Base-by-base conservation (phyloP, 2,113 vertebrate species). In the Colius striatus region DNA sequence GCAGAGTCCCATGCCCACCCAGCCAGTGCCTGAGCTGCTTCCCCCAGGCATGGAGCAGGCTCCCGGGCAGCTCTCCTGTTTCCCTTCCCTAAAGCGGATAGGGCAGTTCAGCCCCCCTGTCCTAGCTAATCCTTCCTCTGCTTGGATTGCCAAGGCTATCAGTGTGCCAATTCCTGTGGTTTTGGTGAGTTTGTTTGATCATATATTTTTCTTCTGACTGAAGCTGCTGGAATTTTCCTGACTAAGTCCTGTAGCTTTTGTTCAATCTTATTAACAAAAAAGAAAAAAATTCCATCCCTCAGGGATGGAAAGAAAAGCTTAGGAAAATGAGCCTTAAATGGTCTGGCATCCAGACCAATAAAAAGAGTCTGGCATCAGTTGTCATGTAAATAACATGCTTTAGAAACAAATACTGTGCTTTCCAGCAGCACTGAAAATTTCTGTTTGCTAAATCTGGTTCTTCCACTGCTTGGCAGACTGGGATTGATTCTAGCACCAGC, bases 311-410 rank as follows among this genome's bases (percentile, higher is more conserved):
- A 78, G 32, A 45, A 82, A 90, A 94, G 58, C 84, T 85, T 90
- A 70, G 72, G 67, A 92, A 94, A 89, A 92, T 26, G 43, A 94
- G 70, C 26, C 36, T n/a, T 82, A 87, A 95, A 82, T 47, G 60
- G 30, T 62, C 55, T 84, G 85, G 78, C 71, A 86, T 65, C 82
- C 75, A 90, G 81, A 68, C 57, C 36, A 87, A 79, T 85, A 82
- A 85, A 92, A 86, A 73, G 66, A 87, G 75, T 66, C 68, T 90
- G 80, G 87, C 84, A 94, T 22, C 54, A 36, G 67, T 85, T 91
- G 63, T 83, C 47, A 79, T 66, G 81, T 92, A 95, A 92, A 89
- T 77, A 87, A 86, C 57, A 92, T 76, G 89, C 32, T 80, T 94
- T 90, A 70, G 73, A 94, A 95, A 60, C 71, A 92, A 95, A 70